These are phyloP conservation scores for Acleris holmiana DNA, from an alignment of 2,888 invertebrate species.

Conservation along the genomic window DNA sequence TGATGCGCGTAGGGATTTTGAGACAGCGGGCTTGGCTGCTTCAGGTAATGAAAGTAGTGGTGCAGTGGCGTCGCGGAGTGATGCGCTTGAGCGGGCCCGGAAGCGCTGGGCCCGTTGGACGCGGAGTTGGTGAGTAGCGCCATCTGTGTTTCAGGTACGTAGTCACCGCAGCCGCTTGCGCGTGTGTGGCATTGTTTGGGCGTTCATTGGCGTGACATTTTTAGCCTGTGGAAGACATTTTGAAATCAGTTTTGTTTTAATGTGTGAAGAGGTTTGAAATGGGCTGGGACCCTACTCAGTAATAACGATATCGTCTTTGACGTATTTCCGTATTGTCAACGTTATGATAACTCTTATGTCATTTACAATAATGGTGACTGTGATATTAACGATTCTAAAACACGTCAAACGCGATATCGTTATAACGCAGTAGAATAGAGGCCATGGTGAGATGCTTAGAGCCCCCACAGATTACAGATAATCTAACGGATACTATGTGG, in stretches of 20 bases:
- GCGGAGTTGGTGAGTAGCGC: slow-evolving; percentile 77
- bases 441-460: too few species aligned
- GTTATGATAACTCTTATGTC: too few species aligned
- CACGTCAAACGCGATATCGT: too few species aligned
- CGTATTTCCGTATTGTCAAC: too few species aligned
- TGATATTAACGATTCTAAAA: too few species aligned
- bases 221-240: slow-evolving; percentile 8
- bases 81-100: slow-evolving; percentile 74
- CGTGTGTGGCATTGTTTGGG: slow-evolving; percentile 58
- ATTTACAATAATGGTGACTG: too few species aligned
- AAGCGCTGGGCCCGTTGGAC: slow-evolving; percentile 49
- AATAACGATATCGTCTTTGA: too few species aligned
- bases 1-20: slow-evolving; percentile 80
- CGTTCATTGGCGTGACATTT: slow-evolving; percentile 21
- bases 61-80: slow-evolving; percentile 82
- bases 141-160: slow-evolving; percentile 59
- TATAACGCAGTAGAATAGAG: too few species aligned
- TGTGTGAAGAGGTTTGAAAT: too few species aligned
- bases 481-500: too few species aligned
- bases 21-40: slow-evolving; percentile 80
- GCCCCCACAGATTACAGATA: too few species aligned
- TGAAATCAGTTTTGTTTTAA: not conserved
- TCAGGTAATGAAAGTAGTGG: slow-evolving; percentile 84
- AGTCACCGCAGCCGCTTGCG: slow-evolving; percentile 75
- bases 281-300: too few species aligned